phyloP scores from a whole-genome alignment of 2,888 invertebrate genomes.

The Cerastis leucographa region DNA sequence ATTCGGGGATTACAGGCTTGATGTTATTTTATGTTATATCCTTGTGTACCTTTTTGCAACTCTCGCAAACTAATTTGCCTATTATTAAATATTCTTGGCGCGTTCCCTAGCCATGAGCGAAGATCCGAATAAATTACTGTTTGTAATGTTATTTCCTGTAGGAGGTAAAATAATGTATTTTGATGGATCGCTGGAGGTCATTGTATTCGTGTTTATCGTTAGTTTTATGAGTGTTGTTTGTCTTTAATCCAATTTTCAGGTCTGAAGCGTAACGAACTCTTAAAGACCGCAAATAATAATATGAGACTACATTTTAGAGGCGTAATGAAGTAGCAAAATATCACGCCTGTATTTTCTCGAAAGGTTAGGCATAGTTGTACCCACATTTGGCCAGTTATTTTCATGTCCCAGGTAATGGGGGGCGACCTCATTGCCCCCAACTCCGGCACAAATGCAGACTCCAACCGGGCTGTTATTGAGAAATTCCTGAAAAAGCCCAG shows the following conservation, averaged over 20 bases:
- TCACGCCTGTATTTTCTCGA: not conserved
- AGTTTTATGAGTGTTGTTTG: not conserved
- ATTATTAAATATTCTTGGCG: slow-evolving; percentile 48
- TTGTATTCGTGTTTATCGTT: slow-evolving; percentile 37
- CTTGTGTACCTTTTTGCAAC: slow-evolving; percentile 1
- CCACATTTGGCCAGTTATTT: not conserved
- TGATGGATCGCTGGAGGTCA: slow-evolving; percentile 57
- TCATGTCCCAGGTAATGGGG: not conserved
- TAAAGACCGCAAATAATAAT: not conserved
- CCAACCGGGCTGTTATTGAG: not conserved
- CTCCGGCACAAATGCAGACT: not conserved
- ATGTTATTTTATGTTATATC: not conserved
- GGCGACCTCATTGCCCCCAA: not conserved
- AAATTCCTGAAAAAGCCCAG: not conserved
- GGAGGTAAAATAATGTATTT: slow-evolving; percentile 36
- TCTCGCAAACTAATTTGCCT: slow-evolving; percentile 34
- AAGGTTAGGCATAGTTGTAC: not conserved
- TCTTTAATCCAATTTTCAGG: not conserved
- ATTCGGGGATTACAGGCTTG: not conserved
- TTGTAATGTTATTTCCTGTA: slow-evolving; percentile 59
- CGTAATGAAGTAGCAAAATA: not conserved
- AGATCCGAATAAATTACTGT: slow-evolving; percentile 56
- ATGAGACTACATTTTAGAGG: too few species aligned
- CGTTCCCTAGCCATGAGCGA: slow-evolving; percentile 49
- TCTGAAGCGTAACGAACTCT: not conserved